Evolutionary conservation across 2,888 invertebrate species (phyloP).

Genomic region (Spodoptera exigua): DNA sequence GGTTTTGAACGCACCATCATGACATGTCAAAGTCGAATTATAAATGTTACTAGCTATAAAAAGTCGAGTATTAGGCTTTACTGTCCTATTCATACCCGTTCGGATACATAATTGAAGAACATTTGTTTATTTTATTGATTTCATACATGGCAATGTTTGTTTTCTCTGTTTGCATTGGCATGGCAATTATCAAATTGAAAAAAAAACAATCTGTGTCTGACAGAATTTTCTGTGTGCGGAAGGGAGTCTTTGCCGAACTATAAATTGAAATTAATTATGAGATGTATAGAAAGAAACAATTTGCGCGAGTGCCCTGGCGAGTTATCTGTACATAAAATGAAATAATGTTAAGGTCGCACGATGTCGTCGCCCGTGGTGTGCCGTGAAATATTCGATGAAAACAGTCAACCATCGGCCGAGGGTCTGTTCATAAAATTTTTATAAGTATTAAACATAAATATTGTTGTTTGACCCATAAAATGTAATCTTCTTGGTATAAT

Average conservation of each 20-base stretch:
- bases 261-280: conserved; percentile 49
- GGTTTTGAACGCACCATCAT: conserved; percentile 37
- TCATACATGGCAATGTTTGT: conserved; percentile 12
- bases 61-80: not conserved
- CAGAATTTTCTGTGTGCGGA: conserved; percentile 41
- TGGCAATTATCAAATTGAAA: conserved; percentile 44
- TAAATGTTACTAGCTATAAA: conserved; percentile 19
- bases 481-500: not conserved
- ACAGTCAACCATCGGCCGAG: conserved; percentile 94
- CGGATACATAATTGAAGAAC: not conserved
- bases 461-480: conserved; percentile 1
- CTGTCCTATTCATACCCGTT: conserved; percentile 14
- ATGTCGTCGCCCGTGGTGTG: conserved; percentile 91
- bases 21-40: conserved; percentile 43
- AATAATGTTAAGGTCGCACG: conserved; percentile 68
- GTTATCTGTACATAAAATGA: conserved; percentile 61
- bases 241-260: conserved; percentile 31
- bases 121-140: not conserved
- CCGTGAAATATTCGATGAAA: conserved; percentile 95
- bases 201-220: conserved; percentile 33
- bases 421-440: conserved; percentile 87
- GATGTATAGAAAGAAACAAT: conserved; percentile 38
- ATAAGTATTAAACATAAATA: conserved; percentile 21
- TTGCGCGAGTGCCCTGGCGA: conserved; percentile 20
- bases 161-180: conserved; percentile 16